Evolutionary conservation across 2,888 invertebrate genomes (phyloP), one percentile per base, ranked within the genome.

Genomic region (Lasioglossum oenotherae): DNA sequence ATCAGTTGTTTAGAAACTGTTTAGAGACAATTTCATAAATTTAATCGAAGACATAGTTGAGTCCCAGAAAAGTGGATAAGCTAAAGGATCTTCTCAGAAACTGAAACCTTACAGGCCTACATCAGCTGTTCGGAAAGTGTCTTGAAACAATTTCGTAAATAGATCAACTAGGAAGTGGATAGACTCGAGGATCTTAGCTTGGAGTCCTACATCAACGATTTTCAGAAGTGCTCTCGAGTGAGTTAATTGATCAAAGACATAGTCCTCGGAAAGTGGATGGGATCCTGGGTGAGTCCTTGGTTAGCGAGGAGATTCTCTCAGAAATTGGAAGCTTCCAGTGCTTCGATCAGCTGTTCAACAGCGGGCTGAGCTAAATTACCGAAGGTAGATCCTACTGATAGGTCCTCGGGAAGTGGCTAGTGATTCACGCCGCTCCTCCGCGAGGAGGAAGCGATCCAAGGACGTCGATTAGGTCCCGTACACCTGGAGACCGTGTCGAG

Each of bases 391-490:
- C 53, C 53, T n/a, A 10, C 53, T 3, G 53, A 53, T 53, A 53
- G 53, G 53, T 53, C 53, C n/a, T n/a, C 10, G n/a, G n/a, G 53
- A 53, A 53, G 53, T 53, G 53, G 23, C 10, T 53, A 53, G 53
- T 71, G 85, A 80, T 14, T 85, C 79, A 46, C 31, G 38, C 53
- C 35, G 49, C 74, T 35, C 53, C 53, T 53, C 53, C n/a, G 53
- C 67, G 27, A 57, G 16, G 64, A 74, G 83, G 85, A 85, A 75
- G 60, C 71, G 83, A 72, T 64, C 31, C 76, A 71, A 49, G 41
- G 8, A 53, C 53, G 53, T n/a, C 23, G 53, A 53, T 53, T 53
- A 53, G 53, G 53, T 53, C 53, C 53, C 31, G 16, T 14, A 31
- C 41, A 69, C 69, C 69, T 69, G 69, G 69, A n/a, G 23, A n/a